A percentile compares a stretch with the other conserved stretches of the same genome.
These are phyloP conservation scores for Drosophila emarginata DNA, from an alignment of 2,888 invertebrate genomes.

Conservation along the genomic window DNA sequence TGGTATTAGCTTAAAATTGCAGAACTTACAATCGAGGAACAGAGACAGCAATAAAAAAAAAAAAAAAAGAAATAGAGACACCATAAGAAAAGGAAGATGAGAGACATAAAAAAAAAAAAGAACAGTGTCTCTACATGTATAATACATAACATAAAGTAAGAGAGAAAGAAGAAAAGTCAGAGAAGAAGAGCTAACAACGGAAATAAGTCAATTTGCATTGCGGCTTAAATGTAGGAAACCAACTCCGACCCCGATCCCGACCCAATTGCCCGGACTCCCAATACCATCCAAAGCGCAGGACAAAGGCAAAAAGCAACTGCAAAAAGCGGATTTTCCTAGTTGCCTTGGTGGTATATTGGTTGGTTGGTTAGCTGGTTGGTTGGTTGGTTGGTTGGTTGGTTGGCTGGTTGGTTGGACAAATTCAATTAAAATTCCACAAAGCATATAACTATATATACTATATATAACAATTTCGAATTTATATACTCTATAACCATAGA, in stretches of 20 bases:
- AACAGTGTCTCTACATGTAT: slow-evolving; percentile 57
- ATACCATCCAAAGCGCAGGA: slow-evolving; percentile 6
- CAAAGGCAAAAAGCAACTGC: slow-evolving; percentile 25
- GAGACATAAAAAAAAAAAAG: slow-evolving; percentile 39
- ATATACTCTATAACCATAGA: too few species aligned
- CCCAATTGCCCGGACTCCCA: slow-evolving; percentile 19
- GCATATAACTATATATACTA: background rate
- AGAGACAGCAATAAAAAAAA: slow-evolving; percentile 4
- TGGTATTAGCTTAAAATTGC: slow-evolving; percentile 75
- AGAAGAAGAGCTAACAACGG: slow-evolving; percentile 43
- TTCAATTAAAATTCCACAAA: slow-evolving; percentile 6
- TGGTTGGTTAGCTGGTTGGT: background rate
- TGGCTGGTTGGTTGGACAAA: background rate
- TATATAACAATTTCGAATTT: background rate
- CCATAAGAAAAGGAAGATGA: background rate
- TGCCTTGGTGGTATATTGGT: slow-evolving; percentile 8
- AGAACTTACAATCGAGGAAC: slow-evolving; percentile 41
- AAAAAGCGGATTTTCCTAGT: slow-evolving; percentile 3
- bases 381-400: background rate
- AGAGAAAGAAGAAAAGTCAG: slow-evolving; percentile 1
- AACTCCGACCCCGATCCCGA: slow-evolving; percentile 11
- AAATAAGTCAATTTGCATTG: slow-evolving; percentile 77
- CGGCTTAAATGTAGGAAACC: slow-evolving; percentile 60
- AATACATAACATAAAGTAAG: slow-evolving; percentile 22
- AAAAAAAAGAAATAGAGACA: background rate